Conservation (phyloP, 2,888 invertebrate species). For the Athetis lepigone region DNA sequence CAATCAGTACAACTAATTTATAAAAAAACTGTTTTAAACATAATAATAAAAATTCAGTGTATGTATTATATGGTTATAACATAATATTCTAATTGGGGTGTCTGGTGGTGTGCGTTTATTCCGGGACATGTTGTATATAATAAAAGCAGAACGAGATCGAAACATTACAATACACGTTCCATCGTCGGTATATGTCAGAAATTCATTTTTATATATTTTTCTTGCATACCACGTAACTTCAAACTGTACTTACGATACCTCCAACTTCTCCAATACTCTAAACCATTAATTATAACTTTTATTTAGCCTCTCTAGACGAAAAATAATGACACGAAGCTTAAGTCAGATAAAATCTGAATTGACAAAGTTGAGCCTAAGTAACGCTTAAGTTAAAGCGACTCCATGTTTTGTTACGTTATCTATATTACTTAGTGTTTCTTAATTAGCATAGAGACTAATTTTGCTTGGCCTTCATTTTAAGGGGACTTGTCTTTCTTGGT, state of each 20-base stretch:
- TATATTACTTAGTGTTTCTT: constrained; percentile 26
- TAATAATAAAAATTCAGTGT: no score
- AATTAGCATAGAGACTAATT: constrained; percentile 34
- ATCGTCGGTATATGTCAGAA: no score
- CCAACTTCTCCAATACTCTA: background rate
- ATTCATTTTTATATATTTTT: no score
- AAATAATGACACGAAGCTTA: constrained; percentile 21
- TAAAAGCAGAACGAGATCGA: no score
- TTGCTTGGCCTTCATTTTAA: constrained; percentile 5
- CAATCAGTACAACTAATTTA: no score
- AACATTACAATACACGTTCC: no score
- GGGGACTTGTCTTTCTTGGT: background rate
- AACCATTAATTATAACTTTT: constrained; percentile 19
- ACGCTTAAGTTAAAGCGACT: constrained; percentile 26
- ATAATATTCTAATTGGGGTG: no score
- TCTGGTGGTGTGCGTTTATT: no score
- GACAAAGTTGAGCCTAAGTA: constrained; percentile 32
- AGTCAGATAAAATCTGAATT: constrained; percentile 19
- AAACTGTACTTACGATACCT: background rate
- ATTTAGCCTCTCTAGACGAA: constrained; percentile 2
- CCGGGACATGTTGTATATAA: no score
- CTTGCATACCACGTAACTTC: background rate
- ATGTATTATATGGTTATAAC: no score
- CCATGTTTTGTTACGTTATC: constrained; percentile 28
- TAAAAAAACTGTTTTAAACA: no score